Evolutionary conservation across 2,797 vertebrate genomes (phyloP).

Genomic region (Agapornis canus): DNA sequence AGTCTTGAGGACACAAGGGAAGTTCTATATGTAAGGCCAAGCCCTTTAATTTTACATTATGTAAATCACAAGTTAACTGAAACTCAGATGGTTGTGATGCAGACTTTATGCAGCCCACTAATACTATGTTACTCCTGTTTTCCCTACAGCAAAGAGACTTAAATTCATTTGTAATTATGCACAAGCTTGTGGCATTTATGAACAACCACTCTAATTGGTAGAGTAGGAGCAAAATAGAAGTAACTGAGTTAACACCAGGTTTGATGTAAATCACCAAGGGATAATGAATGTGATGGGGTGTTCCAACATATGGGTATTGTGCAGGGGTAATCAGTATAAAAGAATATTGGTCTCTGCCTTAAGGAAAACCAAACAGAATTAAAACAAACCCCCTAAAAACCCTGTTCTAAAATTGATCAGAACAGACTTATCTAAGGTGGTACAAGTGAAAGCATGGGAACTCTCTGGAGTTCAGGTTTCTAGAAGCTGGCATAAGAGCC

Average conservation of each 20-base stretch:
- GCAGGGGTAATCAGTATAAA: neutral
- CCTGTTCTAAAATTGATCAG: neutral
- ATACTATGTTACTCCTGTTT: neutral
- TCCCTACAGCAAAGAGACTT: neutral
- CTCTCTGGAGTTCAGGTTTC: neutral
- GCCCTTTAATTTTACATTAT: neutral
- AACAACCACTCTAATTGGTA: neutral
- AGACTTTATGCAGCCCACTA: neutral
- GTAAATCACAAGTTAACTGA: neutral
- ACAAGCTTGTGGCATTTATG: neutral
- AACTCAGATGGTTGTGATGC: neutral
- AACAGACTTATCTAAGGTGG: neutral
- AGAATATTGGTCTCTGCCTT: neutral
- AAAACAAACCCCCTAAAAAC: neutral
- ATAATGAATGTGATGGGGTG: neutral
- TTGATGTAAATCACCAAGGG: neutral
- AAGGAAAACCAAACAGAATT: accelerated
- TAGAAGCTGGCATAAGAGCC: neutral
- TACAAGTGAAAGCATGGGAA: neutral
- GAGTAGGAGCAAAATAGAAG: neutral
- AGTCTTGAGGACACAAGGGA: neutral
- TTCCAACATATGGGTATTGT: accelerated
- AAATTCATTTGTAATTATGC: neutral
- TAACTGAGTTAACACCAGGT: neutral
- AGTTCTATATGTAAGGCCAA: neutral